phyloP scores from a whole-genome alignment of 37 sponge, comb jelly and placozoan genomes.

The Geodia barretti region DNA sequence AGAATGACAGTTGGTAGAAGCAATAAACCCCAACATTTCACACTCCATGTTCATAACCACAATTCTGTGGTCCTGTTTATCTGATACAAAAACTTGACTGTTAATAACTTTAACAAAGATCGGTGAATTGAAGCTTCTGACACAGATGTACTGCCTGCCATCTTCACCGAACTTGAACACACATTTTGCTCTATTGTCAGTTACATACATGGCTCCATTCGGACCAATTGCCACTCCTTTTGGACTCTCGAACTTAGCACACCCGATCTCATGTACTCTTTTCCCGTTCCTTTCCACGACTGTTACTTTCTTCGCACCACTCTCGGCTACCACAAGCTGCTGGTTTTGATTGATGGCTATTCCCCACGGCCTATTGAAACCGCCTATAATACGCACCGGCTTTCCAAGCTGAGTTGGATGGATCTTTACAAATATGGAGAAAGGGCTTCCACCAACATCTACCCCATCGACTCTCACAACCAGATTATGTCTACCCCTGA shows the following conservation, averaged over 20 bases:
- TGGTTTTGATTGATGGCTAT: constrained; percentile 10
- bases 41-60: neutral
- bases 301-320: neutral
- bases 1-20: neutral
- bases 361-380: neutral
- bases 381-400: constrained; percentile 8
- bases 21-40: neutral
- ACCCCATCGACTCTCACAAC: constrained; percentile 12
- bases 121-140: neutral
- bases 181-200: neutral
- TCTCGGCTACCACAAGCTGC: constrained; percentile 10
- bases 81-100: neutral
- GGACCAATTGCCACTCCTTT: constrained; percentile 9
- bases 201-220: constrained; percentile 13
- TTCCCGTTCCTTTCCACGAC: constrained; percentile 15
- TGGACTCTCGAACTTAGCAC: neutral
- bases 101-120: neutral
- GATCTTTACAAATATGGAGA: constrained; percentile 21
- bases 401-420: constrained; percentile 23
- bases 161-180: constrained; percentile 13
- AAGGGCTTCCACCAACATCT: constrained; percentile 21
- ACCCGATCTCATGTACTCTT: neutral
- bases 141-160: neutral
- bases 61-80: neutral
- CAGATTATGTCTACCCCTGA: constrained; percentile 20